Evolutionary conservation across 2,113 vertebrate species (phyloP).

Genomic region (Amblyornis subalaris): DNA sequence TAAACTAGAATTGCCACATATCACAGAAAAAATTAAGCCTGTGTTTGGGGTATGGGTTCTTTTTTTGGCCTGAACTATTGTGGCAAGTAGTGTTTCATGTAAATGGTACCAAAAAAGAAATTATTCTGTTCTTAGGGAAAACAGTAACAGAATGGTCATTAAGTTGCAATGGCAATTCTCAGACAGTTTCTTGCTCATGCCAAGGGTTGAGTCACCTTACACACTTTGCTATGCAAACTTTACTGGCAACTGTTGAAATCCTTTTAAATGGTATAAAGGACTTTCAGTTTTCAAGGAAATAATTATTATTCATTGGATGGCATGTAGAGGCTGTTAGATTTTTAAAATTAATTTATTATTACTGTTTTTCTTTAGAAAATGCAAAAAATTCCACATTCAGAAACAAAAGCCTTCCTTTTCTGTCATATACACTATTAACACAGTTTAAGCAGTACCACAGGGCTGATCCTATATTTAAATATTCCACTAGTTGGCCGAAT

Average conservation of each 20-base stretch:
- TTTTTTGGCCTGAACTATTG: not conserved
- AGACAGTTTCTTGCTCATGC: not conserved
- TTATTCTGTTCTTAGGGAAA: not conserved
- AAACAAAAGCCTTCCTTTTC: not conserved
- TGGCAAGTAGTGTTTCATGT: not conserved
- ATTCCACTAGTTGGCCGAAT: not conserved
- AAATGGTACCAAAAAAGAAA: not conserved
- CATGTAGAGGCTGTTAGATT: not conserved
- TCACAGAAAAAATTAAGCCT: not conserved
- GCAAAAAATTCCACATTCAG: not conserved
- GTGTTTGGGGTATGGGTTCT: rapidly evolving
- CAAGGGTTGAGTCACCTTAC: not conserved
- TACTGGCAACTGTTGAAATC: not conserved
- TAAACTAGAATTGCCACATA: not conserved
- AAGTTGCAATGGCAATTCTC: not conserved
- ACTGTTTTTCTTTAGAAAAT: not conserved
- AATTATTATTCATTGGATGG: not conserved
- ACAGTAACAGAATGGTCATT: not conserved
- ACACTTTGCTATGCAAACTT: not conserved
- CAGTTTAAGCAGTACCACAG: not conserved
- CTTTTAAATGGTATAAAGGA: not conserved
- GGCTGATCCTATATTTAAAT: not conserved
- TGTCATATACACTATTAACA: not conserved
- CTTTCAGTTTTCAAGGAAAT: not conserved
- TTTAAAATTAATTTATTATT: not conserved